These are phyloP conservation scores for Mirza zaza DNA, from an alignment of 2,113 vertebrate species.

Conservation along the genomic window DNA sequence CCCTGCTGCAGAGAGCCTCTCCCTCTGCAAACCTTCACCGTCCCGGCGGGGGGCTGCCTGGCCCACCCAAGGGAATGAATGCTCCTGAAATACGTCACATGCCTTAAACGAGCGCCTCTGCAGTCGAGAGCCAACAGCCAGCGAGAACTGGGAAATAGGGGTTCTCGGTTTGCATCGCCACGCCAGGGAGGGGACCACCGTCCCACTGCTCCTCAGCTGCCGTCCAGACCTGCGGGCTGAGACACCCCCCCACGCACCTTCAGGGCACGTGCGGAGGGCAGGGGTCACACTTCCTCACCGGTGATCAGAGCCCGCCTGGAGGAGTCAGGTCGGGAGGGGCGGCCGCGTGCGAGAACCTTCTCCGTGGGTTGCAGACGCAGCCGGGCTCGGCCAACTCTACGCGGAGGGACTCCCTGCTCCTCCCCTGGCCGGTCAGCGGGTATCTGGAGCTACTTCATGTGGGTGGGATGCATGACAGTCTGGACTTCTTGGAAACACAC, in stretches of 20 bases:
- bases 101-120: background rate
- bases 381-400: background rate
- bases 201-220: background rate
- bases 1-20: background rate
- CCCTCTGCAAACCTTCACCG: background rate
- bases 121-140: background rate
- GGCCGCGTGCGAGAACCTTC: accelerated
- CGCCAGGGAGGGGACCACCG: accelerated
- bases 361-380: background rate
- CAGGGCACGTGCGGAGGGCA: accelerated
- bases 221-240: background rate
- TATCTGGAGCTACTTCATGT: background rate
- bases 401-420: background rate
- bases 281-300: accelerated
- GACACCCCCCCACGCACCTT: too few species aligned
- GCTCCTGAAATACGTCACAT: background rate
- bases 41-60: background rate
- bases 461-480: background rate
- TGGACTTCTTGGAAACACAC: background rate
- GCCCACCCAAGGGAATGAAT: background rate
- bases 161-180: accelerated
- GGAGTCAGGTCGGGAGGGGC: too few species aligned
- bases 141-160: background rate
- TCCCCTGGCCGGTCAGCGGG: accelerated
- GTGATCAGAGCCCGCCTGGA: background rate